Base-by-base conservation (phyloP, 2,797 vertebrate genomes). In the Eospalax fontanierii region DNA sequence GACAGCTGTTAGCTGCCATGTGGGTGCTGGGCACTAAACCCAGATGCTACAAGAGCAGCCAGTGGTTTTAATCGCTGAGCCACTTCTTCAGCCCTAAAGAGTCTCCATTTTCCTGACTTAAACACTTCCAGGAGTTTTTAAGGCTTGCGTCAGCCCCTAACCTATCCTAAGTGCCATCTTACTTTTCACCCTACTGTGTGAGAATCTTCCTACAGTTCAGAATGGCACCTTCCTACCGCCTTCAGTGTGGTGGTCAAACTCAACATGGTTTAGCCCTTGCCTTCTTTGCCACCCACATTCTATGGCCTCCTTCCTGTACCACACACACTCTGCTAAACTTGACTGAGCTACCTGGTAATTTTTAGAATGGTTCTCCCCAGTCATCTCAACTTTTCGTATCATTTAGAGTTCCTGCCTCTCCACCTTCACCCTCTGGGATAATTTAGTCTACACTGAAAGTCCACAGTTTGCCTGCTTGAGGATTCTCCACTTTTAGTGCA, bases 191-290 rank as follows among this genome's bases (percentile, higher is more conserved):
- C 33, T 59, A 28, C 11, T 35, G 24, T 4, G 1, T 30, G 18
- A 66, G n/a, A 28, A 30, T 81, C 57, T 54, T 86, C 63, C 28
- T 74, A 66, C 74, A 86, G n/a, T 74, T 83, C 22, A 80, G 22
- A 73, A 43, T 35, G 33, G 24, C 73, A 61, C 59, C 30, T 68
- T 75, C 10, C 21, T 63, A 50, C n/a, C 76, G 33, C 38, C 15
- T 91, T 91, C 19, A 61, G 11, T 11, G 7, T 87, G 35, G 28
- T 59, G 68, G 21, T 38, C 65, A 76, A 33, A 33, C 6, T 40
- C 10, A 18, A 87, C n/a, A 19, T 11, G 18, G 18, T n/a, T 73
- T 85, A 70, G 5, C 24, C 9, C 28, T 21, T 40, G 30, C 61
- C 61, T 68, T 68, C 66, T 35, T 68, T 33, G 65, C 66, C n/a